A percentile compares a stretch with the other conserved stretches of the same genome.
Evolutionary conservation across 1,140 invertebrate genomes (phyloP).

Genomic region (Scylla paramamosain): DNA sequence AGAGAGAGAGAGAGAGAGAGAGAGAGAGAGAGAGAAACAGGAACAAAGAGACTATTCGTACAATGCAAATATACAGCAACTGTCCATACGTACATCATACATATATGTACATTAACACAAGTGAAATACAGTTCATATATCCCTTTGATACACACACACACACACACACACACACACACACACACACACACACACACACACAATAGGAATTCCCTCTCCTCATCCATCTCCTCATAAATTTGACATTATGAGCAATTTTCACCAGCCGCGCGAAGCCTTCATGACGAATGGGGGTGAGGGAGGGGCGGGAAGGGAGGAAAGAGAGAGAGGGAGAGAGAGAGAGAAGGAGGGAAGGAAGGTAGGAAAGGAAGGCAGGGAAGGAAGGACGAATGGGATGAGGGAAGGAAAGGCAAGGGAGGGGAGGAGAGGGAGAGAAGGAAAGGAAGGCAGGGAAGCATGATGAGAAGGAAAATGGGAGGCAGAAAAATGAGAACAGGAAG

Average conservation of each 20-base stretch:
- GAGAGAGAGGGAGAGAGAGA: constrained; percentile 26
- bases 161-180: constrained; percentile 58
- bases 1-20: constrained; percentile 60
- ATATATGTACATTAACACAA: not conserved
- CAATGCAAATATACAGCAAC: not conserved
- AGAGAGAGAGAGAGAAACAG: constrained; percentile 48
- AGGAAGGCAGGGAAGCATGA: not conserved
- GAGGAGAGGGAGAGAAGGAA: not conserved
- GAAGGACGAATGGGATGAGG: not conserved
- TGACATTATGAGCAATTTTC: constrained; percentile 17
- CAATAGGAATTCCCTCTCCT: not conserved
- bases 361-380: not conserved
- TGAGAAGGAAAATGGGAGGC: no score
- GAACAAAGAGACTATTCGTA: not conserved
- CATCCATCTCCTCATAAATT: not conserved
- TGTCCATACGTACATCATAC: not conserved
- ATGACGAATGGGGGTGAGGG: not conserved
- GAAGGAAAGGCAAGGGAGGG: not conserved
- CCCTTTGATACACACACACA: constrained; percentile 33
- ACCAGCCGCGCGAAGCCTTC: not conserved
- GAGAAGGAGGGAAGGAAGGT: not conserved
- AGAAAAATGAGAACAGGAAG: no score
- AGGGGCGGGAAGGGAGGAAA: constrained; percentile 37
- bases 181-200: constrained; percentile 30
- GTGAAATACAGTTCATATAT: not conserved